phyloP scores from a whole-genome alignment of 2,113 vertebrate species.

The Melanocharis versteri region DNA sequence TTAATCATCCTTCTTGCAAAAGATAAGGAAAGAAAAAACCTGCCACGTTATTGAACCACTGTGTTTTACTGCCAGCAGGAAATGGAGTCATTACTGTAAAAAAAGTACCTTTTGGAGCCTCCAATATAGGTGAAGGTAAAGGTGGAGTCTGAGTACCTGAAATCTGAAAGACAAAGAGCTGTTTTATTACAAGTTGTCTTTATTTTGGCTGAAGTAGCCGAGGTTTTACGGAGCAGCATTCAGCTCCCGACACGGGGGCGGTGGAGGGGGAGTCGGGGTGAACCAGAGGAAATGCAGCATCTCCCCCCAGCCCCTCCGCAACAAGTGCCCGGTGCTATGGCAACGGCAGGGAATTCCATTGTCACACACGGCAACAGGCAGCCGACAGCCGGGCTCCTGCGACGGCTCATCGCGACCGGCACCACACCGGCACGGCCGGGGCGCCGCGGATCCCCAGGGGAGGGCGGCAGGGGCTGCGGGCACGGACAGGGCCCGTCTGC shows the following conservation, averaged over 20 bases:
- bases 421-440: not conserved
- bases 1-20: not conserved
- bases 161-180: conserved; percentile 79
- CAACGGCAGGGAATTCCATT: conserved; percentile 78
- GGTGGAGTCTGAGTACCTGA: conserved; percentile 87
- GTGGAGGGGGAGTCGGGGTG: not conserved
- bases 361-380: conserved; percentile 67
- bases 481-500: accelerated
- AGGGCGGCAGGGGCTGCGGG: too few relatives aligned
- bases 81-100: conserved; percentile 18
- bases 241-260: not conserved
- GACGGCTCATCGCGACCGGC: not conserved
- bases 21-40: not conserved
- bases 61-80: conserved; percentile 36
- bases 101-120: conserved; percentile 85
- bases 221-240: not conserved
- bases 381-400: not conserved
- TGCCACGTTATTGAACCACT: not conserved
- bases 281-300: not conserved
- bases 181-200: not conserved
- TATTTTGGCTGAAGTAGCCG: not conserved
- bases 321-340: conserved; percentile 85
- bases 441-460: not conserved
- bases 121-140: conserved; percentile 87
- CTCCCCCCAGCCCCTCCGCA: conserved; percentile 66